These are phyloP conservation scores for Amblyjoppa fuscipennis DNA, from an alignment of 2,888 invertebrate species.

Conservation along the genomic window DNA sequence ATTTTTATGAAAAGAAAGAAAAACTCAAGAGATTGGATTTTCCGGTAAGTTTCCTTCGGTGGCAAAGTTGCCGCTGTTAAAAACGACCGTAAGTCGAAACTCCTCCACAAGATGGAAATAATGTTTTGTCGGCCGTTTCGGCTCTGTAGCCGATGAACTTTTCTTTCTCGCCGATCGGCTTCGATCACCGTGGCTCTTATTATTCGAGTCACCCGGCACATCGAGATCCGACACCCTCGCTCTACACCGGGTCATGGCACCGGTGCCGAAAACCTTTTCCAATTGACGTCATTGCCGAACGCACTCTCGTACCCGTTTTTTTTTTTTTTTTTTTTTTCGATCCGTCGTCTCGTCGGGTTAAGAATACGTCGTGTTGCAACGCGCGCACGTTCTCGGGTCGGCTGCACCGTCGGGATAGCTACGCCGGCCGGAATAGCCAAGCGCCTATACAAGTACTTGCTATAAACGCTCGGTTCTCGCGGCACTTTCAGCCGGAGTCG, in stretches of 20 bases:
- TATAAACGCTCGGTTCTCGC: conserved; percentile 16
- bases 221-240: conserved; percentile 20
- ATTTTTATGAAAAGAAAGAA: too few species aligned
- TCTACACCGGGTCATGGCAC: conserved; percentile 62
- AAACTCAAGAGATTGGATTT: too few species aligned
- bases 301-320: conserved; percentile 57
- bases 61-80: too few species aligned
- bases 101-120: too few species aligned
- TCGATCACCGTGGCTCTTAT: not conserved
- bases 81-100: too few species aligned
- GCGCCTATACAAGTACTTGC: conserved; percentile 26
- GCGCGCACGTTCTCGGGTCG: conserved; percentile 64
- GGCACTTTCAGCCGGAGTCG: conserved; percentile 2
- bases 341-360: conserved; percentile 72
- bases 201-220: conserved; percentile 7
- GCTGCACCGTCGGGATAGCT: conserved; percentile 53
- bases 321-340: conserved; percentile 45
- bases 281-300: conserved; percentile 83
- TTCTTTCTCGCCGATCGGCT: too few species aligned
- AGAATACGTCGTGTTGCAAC: conserved; percentile 80
- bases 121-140: too few species aligned
- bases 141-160: too few species aligned
- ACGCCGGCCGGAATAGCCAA: conserved; percentile 62
- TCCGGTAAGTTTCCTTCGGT: too few species aligned
- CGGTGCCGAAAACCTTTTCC: conserved; percentile 82